Percentiles rank a stretch among this genome's conserved stretches.
These are phyloP conservation scores for Tachyglossus aculeatus DNA, from an alignment of 2,797 vertebrate species.

Conservation along the genomic window DNA sequence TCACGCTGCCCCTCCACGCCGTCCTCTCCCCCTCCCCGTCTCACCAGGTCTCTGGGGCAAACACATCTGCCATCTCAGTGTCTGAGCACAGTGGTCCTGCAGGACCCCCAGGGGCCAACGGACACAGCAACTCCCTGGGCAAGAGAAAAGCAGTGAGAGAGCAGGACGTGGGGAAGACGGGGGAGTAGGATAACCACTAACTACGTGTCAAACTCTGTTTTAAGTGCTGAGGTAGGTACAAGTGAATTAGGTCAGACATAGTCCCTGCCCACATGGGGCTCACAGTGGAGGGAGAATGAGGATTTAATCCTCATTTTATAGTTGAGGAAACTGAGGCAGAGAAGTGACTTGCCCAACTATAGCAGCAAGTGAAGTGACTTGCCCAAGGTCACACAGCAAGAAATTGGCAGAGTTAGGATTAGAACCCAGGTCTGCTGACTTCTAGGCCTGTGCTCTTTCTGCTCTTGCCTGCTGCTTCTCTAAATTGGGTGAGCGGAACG, in stretches of 20 bases:
- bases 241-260: no score
- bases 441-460: no score
- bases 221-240: no score
- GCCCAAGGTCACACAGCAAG: no score
- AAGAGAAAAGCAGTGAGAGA: not conserved
- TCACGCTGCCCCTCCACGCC: not conserved
- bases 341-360: not conserved
- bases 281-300: no score
- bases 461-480: no score
- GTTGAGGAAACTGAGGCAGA: not conserved
- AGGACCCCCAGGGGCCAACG: constrained; percentile 38
- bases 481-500: not conserved
- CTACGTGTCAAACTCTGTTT: no score
- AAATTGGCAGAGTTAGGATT: no score
- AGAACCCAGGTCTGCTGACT: no score
- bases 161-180: not conserved
- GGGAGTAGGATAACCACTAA: not conserved
- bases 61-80: constrained; percentile 46
- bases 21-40: not conserved
- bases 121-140: constrained; percentile 36
- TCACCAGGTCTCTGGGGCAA: constrained; percentile 42
- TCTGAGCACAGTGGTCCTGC: constrained; percentile 40
- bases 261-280: no score
- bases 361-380: not conserved
- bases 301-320: not conserved